Percentiles rank a stretch among this genome's conserved stretches.
Conservation (phyloP, 2,888 invertebrate species). For the Phlogophora meticulosa region DNA sequence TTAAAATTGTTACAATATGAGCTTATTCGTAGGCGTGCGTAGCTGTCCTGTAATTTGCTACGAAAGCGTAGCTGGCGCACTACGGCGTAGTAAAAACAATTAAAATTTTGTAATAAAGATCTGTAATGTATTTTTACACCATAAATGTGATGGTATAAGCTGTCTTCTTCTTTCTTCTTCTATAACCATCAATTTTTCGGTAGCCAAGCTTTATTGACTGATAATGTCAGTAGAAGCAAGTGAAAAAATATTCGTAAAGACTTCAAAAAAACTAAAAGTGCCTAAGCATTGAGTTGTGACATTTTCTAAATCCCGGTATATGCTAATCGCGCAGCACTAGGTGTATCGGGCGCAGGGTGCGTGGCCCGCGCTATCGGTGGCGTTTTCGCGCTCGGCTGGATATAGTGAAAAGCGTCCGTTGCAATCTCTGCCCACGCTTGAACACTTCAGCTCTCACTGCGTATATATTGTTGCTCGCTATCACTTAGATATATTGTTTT, state of each 20-base stretch:
- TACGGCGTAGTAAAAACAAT: conserved; percentile 23
- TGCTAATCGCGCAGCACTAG: conserved; percentile 57
- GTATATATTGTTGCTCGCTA: conserved; percentile 62
- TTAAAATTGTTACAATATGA: conserved; percentile 3
- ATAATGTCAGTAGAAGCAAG: not conserved
- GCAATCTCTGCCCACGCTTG: conserved; percentile 81
- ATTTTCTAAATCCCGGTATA: conserved; percentile 14
- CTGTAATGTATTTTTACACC: too few species aligned
- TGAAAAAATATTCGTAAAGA: too few species aligned
- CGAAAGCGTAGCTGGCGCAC: not conserved
- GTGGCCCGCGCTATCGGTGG: conserved; percentile 61
- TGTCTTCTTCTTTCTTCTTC: not conserved
- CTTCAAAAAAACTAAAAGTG: not conserved
- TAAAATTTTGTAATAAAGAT: not conserved
- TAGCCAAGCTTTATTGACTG: not conserved
- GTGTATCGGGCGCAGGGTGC: conserved; percentile 38
- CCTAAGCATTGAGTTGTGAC: not conserved
- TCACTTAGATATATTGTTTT: conserved; percentile 55
- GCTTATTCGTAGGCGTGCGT: not conserved
- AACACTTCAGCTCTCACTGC: conserved; percentile 77
- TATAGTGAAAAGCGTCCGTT: conserved; percentile 80
- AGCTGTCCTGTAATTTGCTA: conserved; percentile 8
- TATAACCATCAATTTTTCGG: not conserved
- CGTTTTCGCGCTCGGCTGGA: conserved; percentile 80
- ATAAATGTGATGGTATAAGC: not conserved